Evolutionary conservation across 2,888 invertebrate species (phyloP).

Genomic region (Cephus pulcher): DNA sequence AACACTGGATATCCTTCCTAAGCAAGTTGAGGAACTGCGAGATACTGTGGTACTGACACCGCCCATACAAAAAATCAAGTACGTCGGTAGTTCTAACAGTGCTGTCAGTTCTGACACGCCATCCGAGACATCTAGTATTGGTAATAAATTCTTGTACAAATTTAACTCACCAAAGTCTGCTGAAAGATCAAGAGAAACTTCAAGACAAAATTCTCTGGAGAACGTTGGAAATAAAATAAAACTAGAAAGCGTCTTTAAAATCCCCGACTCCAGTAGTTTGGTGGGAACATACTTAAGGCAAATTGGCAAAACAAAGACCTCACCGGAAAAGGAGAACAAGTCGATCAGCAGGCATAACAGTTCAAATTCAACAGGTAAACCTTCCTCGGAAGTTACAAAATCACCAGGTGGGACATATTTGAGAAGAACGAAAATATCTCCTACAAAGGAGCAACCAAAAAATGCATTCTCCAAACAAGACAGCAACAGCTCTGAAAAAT

Average conservation of each 20-base stretch:
- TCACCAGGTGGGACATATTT: conserved; percentile 51
- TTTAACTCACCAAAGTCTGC: conserved; percentile 35
- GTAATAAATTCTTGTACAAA: conserved; percentile 49
- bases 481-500: neutral
- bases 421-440: conserved; percentile 61
- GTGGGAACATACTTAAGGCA: conserved; percentile 58
- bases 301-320: conserved; percentile 50
- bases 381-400: conserved; percentile 34
- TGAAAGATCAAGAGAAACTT: conserved; percentile 28
- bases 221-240: conserved; percentile 25
- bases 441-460: conserved; percentile 59
- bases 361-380: conserved; percentile 35
- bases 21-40: conserved; percentile 1
- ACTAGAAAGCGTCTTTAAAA: conserved; percentile 45
- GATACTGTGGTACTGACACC: conserved; percentile 11
- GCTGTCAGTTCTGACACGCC: conserved; percentile 35
- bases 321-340: conserved; percentile 49
- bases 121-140: conserved; percentile 41
- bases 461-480: conserved; percentile 50
- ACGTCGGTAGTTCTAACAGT: conserved; percentile 45
- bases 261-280: conserved; percentile 45
- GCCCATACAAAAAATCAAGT: conserved; percentile 54
- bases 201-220: conserved; percentile 19
- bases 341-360: conserved; percentile 37
- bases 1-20: neutral